These are phyloP conservation scores for Polydrusus pterygomalis DNA, from an alignment of 2,888 invertebrate species.

Conservation along the genomic window DNA sequence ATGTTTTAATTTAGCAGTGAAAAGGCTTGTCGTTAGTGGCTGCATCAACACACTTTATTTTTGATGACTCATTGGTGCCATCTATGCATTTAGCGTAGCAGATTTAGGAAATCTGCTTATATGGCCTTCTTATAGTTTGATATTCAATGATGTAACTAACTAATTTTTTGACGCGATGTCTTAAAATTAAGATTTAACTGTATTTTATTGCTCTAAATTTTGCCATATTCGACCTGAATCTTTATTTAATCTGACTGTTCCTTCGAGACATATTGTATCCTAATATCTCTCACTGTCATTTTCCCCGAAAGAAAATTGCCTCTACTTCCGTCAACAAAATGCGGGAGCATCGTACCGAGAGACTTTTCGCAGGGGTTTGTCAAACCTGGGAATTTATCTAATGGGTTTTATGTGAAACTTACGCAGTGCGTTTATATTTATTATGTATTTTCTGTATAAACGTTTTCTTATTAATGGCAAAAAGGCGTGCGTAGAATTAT, in stretches of 20 bases:
- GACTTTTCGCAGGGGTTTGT: not conserved
- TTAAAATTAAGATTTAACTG: too few relatives aligned
- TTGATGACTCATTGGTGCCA: too few relatives aligned
- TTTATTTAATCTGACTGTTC: not conserved
- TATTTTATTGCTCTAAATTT: too few relatives aligned
- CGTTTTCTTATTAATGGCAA: not conserved
- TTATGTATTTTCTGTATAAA: not conserved
- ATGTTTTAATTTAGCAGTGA: too few relatives aligned
- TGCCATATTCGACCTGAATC: too few relatives aligned
- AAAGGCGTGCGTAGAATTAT: not conserved
- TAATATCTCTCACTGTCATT: slow-evolving; percentile 11
- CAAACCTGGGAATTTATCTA: not conserved
- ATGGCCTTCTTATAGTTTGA: too few relatives aligned
- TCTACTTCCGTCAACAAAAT: slow-evolving; percentile 12
- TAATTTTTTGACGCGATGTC: too few relatives aligned
- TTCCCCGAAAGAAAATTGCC: slow-evolving; percentile 15
- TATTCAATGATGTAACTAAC: too few relatives aligned
- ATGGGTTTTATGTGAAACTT: slow-evolving; percentile 3
- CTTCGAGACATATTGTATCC: not conserved
- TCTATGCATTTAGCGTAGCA: too few relatives aligned
- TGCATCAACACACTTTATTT: too few relatives aligned
- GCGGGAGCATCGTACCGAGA: not conserved
- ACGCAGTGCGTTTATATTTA: slow-evolving; percentile 3
- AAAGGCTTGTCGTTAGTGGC: too few relatives aligned
- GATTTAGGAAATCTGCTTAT: too few relatives aligned